phyloP scores from a whole-genome alignment of 2,113 vertebrate genomes.

The Petaurus breviceps region DNA sequence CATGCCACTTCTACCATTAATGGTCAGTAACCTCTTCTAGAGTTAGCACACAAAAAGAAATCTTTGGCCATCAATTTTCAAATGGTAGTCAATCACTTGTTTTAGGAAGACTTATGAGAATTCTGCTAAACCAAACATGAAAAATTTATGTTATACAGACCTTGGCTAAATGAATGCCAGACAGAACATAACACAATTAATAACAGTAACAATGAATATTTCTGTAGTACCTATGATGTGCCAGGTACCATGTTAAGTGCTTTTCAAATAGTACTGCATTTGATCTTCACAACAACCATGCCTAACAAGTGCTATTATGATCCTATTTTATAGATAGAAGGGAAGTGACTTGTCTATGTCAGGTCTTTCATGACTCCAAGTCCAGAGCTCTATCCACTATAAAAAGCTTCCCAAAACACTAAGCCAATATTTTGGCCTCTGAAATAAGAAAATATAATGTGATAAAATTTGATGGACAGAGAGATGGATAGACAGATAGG shows the following conservation, averaged over 20 bases:
- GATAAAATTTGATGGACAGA: background rate
- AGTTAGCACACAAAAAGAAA: background rate
- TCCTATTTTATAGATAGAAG: background rate
- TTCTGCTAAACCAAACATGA: constrained; percentile 50
- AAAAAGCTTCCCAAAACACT: constrained; percentile 45
- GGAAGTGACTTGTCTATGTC: background rate
- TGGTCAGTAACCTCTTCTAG: constrained; percentile 11
- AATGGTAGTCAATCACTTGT: constrained; percentile 54
- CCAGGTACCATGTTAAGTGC: background rate
- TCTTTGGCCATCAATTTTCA: constrained; percentile 49
- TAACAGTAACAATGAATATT: background rate
- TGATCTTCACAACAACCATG: background rate
- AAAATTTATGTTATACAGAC: background rate
- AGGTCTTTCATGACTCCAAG: background rate
- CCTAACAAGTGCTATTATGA: background rate
- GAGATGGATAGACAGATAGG: background rate
- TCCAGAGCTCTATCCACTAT: background rate
- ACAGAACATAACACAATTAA: constrained; percentile 17
- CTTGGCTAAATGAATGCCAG: constrained; percentile 2
- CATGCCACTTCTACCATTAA: constrained; percentile 1
- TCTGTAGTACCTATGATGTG: background rate
- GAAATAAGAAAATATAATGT: background rate
- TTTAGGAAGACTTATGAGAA: constrained; percentile 43
- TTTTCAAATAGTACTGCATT: background rate
- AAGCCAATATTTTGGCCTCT: constrained; percentile 35